A percentile compares a stretch with the other conserved stretches of the same genome.
phyloP scores from a whole-genome alignment of 2,888 invertebrate species.

The Drosophila monieri region DNA sequence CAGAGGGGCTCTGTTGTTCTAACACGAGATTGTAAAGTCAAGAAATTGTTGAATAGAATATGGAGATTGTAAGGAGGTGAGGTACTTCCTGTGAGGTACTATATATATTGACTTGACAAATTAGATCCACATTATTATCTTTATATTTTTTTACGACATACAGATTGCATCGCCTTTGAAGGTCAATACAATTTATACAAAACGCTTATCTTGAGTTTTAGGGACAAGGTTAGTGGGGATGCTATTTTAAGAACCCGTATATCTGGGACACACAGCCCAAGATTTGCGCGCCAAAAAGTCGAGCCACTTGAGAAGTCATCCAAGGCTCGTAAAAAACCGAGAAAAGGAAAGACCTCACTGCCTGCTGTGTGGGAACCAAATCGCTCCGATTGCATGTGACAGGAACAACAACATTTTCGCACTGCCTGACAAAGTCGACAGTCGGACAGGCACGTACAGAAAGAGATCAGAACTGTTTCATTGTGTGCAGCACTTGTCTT shows the following conservation, averaged over 20 bases:
- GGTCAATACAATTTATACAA: constrained; percentile 19
- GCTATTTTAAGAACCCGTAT: constrained; percentile 41
- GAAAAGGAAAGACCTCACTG: constrained; percentile 50
- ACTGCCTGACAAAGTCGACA: constrained; percentile 47
- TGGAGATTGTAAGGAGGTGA: background rate
- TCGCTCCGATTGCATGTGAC: constrained; percentile 68
- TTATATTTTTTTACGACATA: background rate
- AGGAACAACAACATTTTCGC: constrained; percentile 61
- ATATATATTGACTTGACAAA: background rate
- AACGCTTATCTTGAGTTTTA: constrained; percentile 28
- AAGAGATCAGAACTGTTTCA: constrained; percentile 55
- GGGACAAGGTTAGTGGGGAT: constrained; percentile 21
- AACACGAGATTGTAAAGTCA: constrained; percentile 13
- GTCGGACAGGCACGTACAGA: constrained; percentile 16
- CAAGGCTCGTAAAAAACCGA: constrained; percentile 44
- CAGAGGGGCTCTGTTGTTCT: constrained; percentile 39
- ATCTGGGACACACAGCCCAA: constrained; percentile 25
- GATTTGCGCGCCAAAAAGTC: constrained; percentile 48
- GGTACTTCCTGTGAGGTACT: background rate
- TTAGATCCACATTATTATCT: background rate
- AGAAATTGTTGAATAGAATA: background rate
- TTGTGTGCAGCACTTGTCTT: constrained; percentile 69
- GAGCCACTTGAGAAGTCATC: constrained; percentile 63
- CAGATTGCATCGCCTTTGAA: constrained; percentile 19
- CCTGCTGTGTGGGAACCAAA: constrained; percentile 77